phyloP scores from a whole-genome alignment of 2,888 invertebrate genomes.

The Himalopsyche japonica region DNA sequence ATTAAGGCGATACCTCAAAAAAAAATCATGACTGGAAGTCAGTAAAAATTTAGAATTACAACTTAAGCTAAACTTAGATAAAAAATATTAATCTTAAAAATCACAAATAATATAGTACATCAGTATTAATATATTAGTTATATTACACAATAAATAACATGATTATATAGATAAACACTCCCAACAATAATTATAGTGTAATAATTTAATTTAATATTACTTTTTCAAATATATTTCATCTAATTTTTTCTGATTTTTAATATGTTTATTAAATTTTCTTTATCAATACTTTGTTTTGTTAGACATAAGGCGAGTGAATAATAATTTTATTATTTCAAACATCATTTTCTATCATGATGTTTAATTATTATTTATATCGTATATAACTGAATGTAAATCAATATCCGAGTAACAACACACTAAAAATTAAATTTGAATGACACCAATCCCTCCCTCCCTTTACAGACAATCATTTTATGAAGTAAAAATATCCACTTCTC shows the following conservation, averaged over 20 bases:
- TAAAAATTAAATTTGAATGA: too few species aligned
- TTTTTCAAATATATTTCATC: neutral
- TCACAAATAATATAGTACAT: neutral
- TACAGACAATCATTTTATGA: too few species aligned
- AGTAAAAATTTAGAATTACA: neutral
- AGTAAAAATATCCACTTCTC: too few species aligned
- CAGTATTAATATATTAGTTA: neutral
- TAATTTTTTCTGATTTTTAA: neutral
- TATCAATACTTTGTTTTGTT: neutral
- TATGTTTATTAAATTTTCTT: neutral
- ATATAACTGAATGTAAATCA: too few species aligned
- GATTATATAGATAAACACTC: neutral
- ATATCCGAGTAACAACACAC: too few species aligned
- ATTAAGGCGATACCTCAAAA: neutral
- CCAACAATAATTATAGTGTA: neutral
- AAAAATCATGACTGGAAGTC: neutral
- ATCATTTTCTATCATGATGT: neutral
- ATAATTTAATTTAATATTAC: neutral
- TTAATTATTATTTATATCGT: too few species aligned
- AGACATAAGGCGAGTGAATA: neutral
- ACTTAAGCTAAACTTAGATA: neutral
- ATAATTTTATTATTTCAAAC: neutral
- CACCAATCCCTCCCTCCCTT: too few species aligned
- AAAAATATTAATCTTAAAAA: neutral
- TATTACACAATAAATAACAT: constrained; percentile 4